phyloP scores from a whole-genome alignment of 2,888 invertebrate genomes.

The Ptychoptera albimana region DNA sequence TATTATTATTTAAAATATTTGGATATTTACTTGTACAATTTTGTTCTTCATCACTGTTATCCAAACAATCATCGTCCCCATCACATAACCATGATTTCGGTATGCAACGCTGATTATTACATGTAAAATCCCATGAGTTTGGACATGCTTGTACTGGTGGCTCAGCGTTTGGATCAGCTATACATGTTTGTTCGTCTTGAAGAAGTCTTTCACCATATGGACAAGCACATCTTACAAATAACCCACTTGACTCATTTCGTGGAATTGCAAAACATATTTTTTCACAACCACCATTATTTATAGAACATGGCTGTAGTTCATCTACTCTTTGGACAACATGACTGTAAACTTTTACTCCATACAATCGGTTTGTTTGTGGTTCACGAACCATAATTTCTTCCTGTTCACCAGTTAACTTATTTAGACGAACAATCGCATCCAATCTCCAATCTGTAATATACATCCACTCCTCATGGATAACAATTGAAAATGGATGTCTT shows the following conservation, averaged over 20 bases:
- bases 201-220: slow-evolving; percentile 79
- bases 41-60: slow-evolving; percentile 88
- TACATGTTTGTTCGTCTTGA: slow-evolving; percentile 52
- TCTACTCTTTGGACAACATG: slow-evolving; percentile 54
- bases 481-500: slow-evolving; percentile 82
- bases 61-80: slow-evolving; percentile 90
- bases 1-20: not conserved
- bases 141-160: slow-evolving; percentile 80
- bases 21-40: slow-evolving; percentile 71
- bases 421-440: slow-evolving; percentile 81
- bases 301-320: slow-evolving; percentile 63
- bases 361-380: slow-evolving; percentile 77
- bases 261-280: slow-evolving; percentile 92
- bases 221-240: slow-evolving; percentile 70
- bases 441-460: slow-evolving; percentile 96
- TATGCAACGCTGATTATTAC: slow-evolving; percentile 80
- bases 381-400: slow-evolving; percentile 77
- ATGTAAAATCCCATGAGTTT: slow-evolving; percentile 86
- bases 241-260: slow-evolving; percentile 31
- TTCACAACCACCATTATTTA: slow-evolving; percentile 78
- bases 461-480: slow-evolving; percentile 78
- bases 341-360: slow-evolving; percentile 82
- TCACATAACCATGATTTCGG: slow-evolving; percentile 93
- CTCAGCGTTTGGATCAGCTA: slow-evolving; percentile 68
- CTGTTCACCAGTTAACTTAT: slow-evolving; percentile 76